Base-by-base conservation (phyloP, 2,113 vertebrate genomes). In the Brienomyrus longianalis region DNA sequence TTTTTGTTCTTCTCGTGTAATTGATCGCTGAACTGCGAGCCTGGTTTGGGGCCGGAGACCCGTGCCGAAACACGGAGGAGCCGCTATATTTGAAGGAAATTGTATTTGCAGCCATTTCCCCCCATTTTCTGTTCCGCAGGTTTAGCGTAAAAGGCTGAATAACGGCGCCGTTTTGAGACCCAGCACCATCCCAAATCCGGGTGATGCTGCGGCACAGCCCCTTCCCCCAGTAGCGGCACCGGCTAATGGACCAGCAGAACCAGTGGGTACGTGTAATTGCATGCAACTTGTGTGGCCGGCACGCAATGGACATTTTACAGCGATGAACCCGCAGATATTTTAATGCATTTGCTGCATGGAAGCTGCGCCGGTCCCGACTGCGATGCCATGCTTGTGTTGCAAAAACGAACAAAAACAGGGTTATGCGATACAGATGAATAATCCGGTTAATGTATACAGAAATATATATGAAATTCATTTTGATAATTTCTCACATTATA, bases 101-200 rank as follows among this genome's bases (percentile, higher is more conserved):
- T 96, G 95, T 95, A 94, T 93, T 93, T 94, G 96, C 96, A 97
- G 97, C 97, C 97, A 97, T 97, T 97, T 97, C 96, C 95, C 95
- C 96, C 96, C 97, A 27, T 23, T 97, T 97, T 98, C 97, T 97
- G 97, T 95, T 94, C 93, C 93, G 94, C 93, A 95, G 95, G 95
- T 70, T 96, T 95, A 95, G 91, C 93, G 92, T 91, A 91, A 94
- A 94, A 94, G 91, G 91, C 95, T 94, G 95, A 96, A 96, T 95
- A 93, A 39, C 94, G 92, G 48, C 90, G 90, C 91, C 66, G 83
- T 54, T 45, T 48, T 86, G 62, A 52, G 27, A 35, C 23, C 47
- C 83, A 84, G 83, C 45, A 48, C 5, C 83, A 48, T 48, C 50
- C 27, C 88, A 48, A 86, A 74, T 91, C 91, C 45, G 88, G 5